Evolutionary conservation across 1,140 invertebrate species (phyloP), one percentile per base, ranked within the genome.

Genomic region (Lanistes nyassanus): DNA sequence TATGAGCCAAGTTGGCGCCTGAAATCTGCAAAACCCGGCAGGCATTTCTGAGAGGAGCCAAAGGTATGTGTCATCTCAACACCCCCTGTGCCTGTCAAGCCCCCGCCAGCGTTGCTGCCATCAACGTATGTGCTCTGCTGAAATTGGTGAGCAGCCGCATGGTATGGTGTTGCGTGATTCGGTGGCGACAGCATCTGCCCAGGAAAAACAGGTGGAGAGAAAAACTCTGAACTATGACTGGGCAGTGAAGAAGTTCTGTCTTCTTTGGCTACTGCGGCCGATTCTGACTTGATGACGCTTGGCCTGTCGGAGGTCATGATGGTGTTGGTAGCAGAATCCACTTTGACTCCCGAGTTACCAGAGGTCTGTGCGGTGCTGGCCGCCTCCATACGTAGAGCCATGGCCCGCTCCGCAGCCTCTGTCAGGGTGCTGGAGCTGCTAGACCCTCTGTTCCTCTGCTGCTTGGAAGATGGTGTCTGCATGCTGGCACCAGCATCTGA

Each of bases 351-450:
- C 19, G 42, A 47, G 19, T 16, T 47, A 47, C 42, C 9, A 16
- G 42, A 47, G 4, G 53, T 60, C 4, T 16, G n/a, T 4, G n/a
- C 37, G n/a, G 29, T 58, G 31, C 51, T 55, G 16, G 68, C 51
- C 1, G 56, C n/a, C 53, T 72, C 55, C 70, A 72, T 72, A 36
- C 70, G 70, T n/a, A 60, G 70, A 39, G 70, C 70, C 70, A 72
- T 72, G 23, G 70, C 70, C n/a, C 70, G 70, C 26, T 72, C 70
- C 29, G 70, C 70, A 2, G 56, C 56, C n/a, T 72, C 55, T 37
- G 70, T 72, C 3, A 72, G 70, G 23, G 55, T 72, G 70, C 70
- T 62, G 42, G 42, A 47, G 5, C 19, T 47, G 2, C 42, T 16
- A 13, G 42, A 47, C 5, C 9, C 19, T 6, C 42, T 47, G 42